Conservation (phyloP, 30 jellyfish, hydroid and myxozoan genomes). For the Phacellophora camtschatica region DNA sequence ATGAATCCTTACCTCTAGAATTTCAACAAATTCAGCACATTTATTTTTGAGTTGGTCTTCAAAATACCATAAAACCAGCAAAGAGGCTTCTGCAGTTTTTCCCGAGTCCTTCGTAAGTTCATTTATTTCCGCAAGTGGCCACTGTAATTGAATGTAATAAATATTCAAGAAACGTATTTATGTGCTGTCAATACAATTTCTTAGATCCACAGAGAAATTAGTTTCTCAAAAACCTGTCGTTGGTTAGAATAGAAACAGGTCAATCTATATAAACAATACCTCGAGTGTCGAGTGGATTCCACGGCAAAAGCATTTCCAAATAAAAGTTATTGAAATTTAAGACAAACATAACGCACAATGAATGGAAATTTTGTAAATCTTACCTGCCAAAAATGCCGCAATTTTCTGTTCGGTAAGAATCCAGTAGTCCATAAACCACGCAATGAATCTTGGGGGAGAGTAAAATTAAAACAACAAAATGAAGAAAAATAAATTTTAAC, state of each 20-base stretch:
- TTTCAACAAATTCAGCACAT: slow-evolving; percentile 69
- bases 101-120: slow-evolving; percentile 60
- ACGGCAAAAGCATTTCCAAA: too few species aligned
- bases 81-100: slow-evolving; percentile 38
- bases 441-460: slow-evolving; percentile 78
- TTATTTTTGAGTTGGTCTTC: slow-evolving; percentile 74
- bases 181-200: too few species aligned
- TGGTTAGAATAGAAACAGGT: too few species aligned
- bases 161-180: background rate
- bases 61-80: slow-evolving; percentile 69
- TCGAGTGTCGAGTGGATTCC: too few species aligned
- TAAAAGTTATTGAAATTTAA: too few species aligned
- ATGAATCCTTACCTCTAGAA: slow-evolving; percentile 55
- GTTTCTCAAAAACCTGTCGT: too few species aligned
- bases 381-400: slow-evolving; percentile 83
- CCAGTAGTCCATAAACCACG: slow-evolving; percentile 78
- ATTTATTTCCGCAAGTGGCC: slow-evolving; percentile 43
- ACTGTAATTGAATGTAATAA: slow-evolving; percentile 10
- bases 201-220: too few species aligned
- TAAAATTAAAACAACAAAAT: too few species aligned
- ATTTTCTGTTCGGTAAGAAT: slow-evolving; percentile 82
- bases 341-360: too few species aligned
- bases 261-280: too few species aligned
- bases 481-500: too few species aligned
- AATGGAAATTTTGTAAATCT: too few species aligned